Evolutionary conservation across 2,797 vertebrate genomes (phyloP), one percentile per base, ranked within the genome.

Genomic region (Enteromius fasciolatus): DNA sequence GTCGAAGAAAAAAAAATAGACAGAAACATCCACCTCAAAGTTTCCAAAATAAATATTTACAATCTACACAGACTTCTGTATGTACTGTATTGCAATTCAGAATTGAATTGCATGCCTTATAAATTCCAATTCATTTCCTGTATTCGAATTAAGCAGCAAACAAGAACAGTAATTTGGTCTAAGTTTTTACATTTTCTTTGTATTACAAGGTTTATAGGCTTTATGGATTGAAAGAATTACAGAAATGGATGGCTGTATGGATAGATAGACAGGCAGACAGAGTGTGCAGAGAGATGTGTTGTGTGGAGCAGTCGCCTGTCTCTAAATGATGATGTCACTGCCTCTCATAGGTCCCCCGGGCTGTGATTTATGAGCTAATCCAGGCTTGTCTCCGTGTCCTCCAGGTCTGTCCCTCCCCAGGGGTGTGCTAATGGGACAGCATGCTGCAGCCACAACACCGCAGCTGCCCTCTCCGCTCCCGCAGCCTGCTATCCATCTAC

Each of bases 341-440:
- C 83, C 89, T 90, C 87, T 86, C 85, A 11, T 84, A 64, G 12
- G 89, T 92, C 93, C 91, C 91, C 86, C 50, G 89, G 91, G 93
- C 77, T 52, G 86, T 92, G 94, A 94, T 94, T 92, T 93, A 93
- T 92, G 92, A 94, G 90, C 90, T 94, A 92, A 95, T 94, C 91
- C 92, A 89, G 87, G 83, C 87, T 90, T 89, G 92, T 93, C 93
- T 93, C 90, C 90, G 87, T 87, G 89, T 91, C 92, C 91, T 90
- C 88, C 89, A 91, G 91, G 91, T 90, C 89, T 90, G 85, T 90
- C 82, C 86, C 86, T 83, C 91, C 90, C 90, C 20, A 81, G 91
- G 90, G 91, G 88, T 83, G 87, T 46, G 84, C 92, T 93, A 94
- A 94, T 93, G 91, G 93, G 91, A 92, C 89, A 88, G 89, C 85